These are phyloP conservation scores for Nomada lathburiana DNA, from an alignment of 2,888 invertebrate species.

Conservation along the genomic window DNA sequence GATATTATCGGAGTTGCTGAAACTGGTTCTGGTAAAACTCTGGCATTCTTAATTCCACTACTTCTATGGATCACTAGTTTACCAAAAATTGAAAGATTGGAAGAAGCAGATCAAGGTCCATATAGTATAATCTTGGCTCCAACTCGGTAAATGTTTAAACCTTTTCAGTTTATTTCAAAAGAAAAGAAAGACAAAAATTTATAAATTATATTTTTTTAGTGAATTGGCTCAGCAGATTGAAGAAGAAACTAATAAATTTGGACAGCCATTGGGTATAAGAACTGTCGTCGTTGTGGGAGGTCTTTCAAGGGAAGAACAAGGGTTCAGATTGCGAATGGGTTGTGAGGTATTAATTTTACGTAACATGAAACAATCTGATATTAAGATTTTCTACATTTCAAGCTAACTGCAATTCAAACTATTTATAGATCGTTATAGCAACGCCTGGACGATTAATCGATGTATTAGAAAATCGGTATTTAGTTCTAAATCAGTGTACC, in stretches of 20 bases:
- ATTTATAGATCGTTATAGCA: constrained; percentile 95
- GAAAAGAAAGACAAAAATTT: background rate
- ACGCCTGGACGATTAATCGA: constrained; percentile 99
- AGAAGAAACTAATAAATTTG: constrained; percentile 99
- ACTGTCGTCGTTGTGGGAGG: constrained; percentile 99
- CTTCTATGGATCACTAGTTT: constrained; percentile 99
- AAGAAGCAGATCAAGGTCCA: constrained; percentile 97
- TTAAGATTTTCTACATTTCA: background rate
- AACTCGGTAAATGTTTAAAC: constrained; percentile 87
- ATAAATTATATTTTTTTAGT: constrained; percentile 83
- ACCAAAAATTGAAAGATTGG: constrained; percentile 96
- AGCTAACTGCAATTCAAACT: background rate
- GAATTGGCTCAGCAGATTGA: constrained; percentile 99
- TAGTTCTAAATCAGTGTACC: constrained; percentile 98
- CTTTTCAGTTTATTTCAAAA: background rate
- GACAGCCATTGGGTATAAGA: constrained; percentile 95
- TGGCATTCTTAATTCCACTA: constrained; percentile 98
- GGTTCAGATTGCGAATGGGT: constrained; percentile 97
- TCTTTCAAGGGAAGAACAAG: constrained; percentile 99
- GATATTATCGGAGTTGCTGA: constrained; percentile 99
- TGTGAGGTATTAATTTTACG: constrained; percentile 89
- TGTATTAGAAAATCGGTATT: constrained; percentile 98
- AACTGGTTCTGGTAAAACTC: constrained; percentile 99
- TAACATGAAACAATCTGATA: background rate
- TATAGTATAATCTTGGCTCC: constrained; percentile 99